Evolutionary conservation across 2,797 vertebrate species (phyloP), one percentile per base, ranked within the genome.

Genomic region (Gymnopithys bicolor): DNA sequence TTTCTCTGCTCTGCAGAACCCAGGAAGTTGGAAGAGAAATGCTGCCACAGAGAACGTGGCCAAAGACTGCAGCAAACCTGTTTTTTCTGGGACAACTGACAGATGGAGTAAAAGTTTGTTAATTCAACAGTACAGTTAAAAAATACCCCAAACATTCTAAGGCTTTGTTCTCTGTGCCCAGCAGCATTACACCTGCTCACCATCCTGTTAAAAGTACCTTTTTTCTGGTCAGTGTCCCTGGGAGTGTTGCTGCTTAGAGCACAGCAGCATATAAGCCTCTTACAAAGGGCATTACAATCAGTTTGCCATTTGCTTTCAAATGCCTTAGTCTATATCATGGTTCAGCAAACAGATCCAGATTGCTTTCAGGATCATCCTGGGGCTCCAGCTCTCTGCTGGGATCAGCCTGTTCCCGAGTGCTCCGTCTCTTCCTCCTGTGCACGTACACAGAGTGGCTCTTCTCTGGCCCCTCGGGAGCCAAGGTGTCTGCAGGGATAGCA

Each of bases 371-470:
- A 9, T 92, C 76, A 3, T 86, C 90, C 22, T 95, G 83, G 13
- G 69, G 87, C 39, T 91, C 83, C 13, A 51, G 19, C 12, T 80
- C 48, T 28, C 79, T 24, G 11, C 22, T 30, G 33, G 39, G 60
- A 7, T 22, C 15, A 2, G 23, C 41, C 27, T 1, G 19, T 2
- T 46, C 33, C 55, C 11, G 63, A 58, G 37, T 8, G 9, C 12
- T 39, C 21, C 32, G 93, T 55, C 94, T 97, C 94, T 94, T 98
- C 30, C 98, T 98, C 49, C 97, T 97, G 51, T 5, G 96, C 28
- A 82, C 14, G 45, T 97, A 97, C 35, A 92, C 49, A 1, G 86
- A 5, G 32, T 16, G 88, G 22, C 22, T 59, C 84, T 75, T 32
- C 41, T 49, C 69, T 0, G 5, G 32, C 80, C 87, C 91, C 85